Base-by-base conservation (phyloP, 2,888 invertebrate species). In the Pterostichus niger region DNA sequence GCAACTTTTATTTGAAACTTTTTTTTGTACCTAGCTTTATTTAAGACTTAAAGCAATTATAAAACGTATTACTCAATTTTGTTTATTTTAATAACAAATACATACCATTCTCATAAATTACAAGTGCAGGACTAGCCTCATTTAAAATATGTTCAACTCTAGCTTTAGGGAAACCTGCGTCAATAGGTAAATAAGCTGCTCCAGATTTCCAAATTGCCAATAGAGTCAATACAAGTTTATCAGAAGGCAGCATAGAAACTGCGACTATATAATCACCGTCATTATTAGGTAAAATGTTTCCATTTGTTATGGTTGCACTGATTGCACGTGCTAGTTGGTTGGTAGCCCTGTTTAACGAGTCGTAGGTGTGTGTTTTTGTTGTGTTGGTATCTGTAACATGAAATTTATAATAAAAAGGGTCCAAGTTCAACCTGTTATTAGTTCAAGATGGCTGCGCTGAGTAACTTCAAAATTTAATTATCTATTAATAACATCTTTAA, bases 181-280 rank as follows among this genome's bases (percentile, higher is more conserved):
- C 97, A 86, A 97, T 91, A 0, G 97, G 97, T 78, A 97, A 91
- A 89, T 97, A 97, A 0, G 96, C 95, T 13, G 95, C 95, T 0
- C 97, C 97, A 0, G 95, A 92, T 90, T 97, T 96, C 93, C 96
- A 94, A 76, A 95, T 93, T 0, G 95, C 93, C 84, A 97, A 89
- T 17, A 97, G 89, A 0, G 94, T 90, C 40, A 93, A 91, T 7
- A 96, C 92, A 82, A 95, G 88, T 49, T 90, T 92, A 86, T 95
- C 94, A 2, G 94, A 93, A 0, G 97, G 96, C 85, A 93, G 93
- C 93, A 97, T 94, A 87, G 95, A 95, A 0, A 97, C 94, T 0
- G 95, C 96, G 0, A 97, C 91, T 10, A 96, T 93, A 86, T 90
- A 94, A 88, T 96, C 95, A 0, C 94, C 94, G 88, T 96, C 96